Evolutionary conservation across 2,888 invertebrate genomes (phyloP), one percentile per base, ranked within the genome.

Genomic region (Lasioglossum figueresi): DNA sequence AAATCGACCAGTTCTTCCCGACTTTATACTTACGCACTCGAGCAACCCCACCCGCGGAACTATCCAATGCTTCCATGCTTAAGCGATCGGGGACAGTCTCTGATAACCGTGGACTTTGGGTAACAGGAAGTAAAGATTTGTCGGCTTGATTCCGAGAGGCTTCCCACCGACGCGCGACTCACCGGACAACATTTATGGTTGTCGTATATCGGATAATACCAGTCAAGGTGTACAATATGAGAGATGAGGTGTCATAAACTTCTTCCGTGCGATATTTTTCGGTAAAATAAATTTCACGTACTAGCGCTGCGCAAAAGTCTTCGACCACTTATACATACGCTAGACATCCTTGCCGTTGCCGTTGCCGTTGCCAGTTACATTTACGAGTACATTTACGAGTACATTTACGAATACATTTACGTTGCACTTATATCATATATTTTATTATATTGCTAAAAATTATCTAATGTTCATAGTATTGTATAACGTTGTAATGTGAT

Each of bases 71-170:
- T 88, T 89, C 83, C 88, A 82, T 81, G 88, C 90, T 92, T 91
- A 92, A 93, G 89, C 91, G 88, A 92, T 91, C 91, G 93, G 91
- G 93, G 93, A 88, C 93, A 90, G 85, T 75, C 84, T 80, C 80
- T 92, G 94, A 94, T 94, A 94, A 92, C 91, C 92, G 87, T 91
- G 90, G 90, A 91, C 89, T 91, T 91, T 90, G 88, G 85, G 87
- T 88, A 88, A 91, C 92, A 93, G 93, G 93, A 92, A 89, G 88
- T 86, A 63, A n/a, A 84, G 84, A 87, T 89, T 83, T 81, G 80
- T 70, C 70, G 40, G 71, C 74, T 45, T 31, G 77, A 80, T 87
- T 88, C 66, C 80, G 73, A 72, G 76, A 80, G 84, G 83, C 72
- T 63, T 82, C 80, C 84, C 78, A 82, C 80, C 63, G 68, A 27